Evolutionary conservation across 2,797 vertebrate genomes (phyloP).

Genomic region (Labroides dimidiatus): DNA sequence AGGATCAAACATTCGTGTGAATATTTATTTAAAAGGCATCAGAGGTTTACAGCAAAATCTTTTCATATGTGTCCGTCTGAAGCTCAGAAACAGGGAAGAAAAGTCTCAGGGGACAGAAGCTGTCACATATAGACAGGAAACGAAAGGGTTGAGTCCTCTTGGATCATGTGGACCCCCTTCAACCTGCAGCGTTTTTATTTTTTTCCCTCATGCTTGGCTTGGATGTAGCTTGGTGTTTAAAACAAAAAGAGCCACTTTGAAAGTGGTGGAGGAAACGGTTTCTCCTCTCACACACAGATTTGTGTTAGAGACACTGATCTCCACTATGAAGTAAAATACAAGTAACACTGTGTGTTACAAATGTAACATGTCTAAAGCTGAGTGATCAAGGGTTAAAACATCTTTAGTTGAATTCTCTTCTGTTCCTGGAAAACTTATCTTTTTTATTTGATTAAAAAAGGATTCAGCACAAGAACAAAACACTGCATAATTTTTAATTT

Average conservation of each 20-base stretch:
- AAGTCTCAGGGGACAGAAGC: slow-evolving; percentile 38
- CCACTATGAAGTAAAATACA: background rate
- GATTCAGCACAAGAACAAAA: no score
- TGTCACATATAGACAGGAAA: slow-evolving; percentile 28
- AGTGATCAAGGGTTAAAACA: no score
- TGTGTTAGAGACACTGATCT: slow-evolving; percentile 26
- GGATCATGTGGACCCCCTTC: slow-evolving; percentile 14
- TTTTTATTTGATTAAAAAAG: no score
- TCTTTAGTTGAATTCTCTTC: no score
- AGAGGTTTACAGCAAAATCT: background rate
- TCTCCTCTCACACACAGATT: slow-evolving; percentile 11
- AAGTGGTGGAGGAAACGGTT: slow-evolving; percentile 20
- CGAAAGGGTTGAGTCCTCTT: slow-evolving; percentile 24
- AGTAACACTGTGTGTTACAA: no score
- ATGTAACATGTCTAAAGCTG: no score
- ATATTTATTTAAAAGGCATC: slow-evolving; percentile 8
- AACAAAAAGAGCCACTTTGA: slow-evolving; percentile 42
- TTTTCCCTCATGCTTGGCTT: background rate
- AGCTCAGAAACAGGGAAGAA: slow-evolving; percentile 30
- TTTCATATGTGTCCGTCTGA: slow-evolving; percentile 19
- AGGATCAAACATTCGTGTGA: slow-evolving; percentile 8
- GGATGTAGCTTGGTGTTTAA: slow-evolving; percentile 28
- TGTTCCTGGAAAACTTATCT: no score
- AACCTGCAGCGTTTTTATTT: slow-evolving; percentile 26
- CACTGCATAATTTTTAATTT: no score